Evolutionary conservation across 2,888 invertebrate genomes (phyloP).

Genomic region (Argyresthia albistria): DNA sequence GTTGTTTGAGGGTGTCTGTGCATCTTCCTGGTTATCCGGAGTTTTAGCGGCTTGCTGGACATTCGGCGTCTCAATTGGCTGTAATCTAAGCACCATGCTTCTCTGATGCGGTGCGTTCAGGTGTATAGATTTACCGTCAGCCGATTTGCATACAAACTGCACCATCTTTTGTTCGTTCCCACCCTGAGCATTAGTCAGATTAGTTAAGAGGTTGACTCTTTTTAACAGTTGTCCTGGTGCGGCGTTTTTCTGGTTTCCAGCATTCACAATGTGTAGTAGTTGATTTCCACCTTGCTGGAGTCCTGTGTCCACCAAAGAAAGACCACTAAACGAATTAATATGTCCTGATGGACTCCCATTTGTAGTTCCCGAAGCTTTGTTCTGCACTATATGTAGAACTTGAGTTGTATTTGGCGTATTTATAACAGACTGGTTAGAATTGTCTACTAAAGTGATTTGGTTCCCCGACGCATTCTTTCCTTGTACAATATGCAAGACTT

Average conservation of each 20-base stretch:
- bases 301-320: constrained; percentile 55
- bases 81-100: constrained; percentile 62
- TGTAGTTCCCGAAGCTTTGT: constrained; percentile 34
- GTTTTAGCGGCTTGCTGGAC: constrained; percentile 28
- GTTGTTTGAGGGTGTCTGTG: constrained; percentile 20
- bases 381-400: constrained; percentile 62
- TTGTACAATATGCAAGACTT: constrained; percentile 63
- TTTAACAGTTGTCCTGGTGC: constrained; percentile 49
- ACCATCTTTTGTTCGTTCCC: constrained; percentile 68
- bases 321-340: constrained; percentile 42
- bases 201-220: constrained; percentile 62
- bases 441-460: constrained; percentile 53
- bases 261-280: constrained; percentile 62
- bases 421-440: constrained; percentile 49
- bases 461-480: constrained; percentile 51
- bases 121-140: constrained; percentile 72
- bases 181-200: constrained; percentile 58
- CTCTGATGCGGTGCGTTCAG: constrained; percentile 67
- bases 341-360: constrained; percentile 34
- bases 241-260: constrained; percentile 47
- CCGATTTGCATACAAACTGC: constrained; percentile 76
- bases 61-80: constrained; percentile 50
- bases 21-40: constrained; percentile 33
- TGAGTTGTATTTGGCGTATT: constrained; percentile 47
- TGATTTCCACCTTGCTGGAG: constrained; percentile 60